Percentiles rank a stretch among this genome's conserved stretches.
Evolutionary conservation across 1,140 invertebrate genomes (phyloP).

Genomic region (Dinoponera quadriceps): DNA sequence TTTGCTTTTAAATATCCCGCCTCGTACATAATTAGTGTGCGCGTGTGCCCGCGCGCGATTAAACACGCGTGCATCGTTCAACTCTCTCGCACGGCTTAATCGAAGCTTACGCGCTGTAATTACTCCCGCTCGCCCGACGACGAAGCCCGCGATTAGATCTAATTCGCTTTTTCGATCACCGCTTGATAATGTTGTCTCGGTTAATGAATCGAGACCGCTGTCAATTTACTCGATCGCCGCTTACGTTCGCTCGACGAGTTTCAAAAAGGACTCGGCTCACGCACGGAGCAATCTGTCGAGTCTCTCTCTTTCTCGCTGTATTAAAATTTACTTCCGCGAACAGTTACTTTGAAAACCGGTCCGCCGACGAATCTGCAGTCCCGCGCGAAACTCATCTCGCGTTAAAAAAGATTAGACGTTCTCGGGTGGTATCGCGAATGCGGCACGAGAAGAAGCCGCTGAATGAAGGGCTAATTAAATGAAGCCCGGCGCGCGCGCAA

Average conservation of each 20-base stretch:
- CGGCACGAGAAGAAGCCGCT: background rate
- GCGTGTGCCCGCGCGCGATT: background rate
- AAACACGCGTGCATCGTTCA: background rate
- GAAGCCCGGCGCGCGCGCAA: background rate
- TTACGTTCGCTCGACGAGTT: too few relatives aligned
- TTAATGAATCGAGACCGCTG: too few relatives aligned
- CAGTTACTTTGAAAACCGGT: background rate
- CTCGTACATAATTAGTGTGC: background rate
- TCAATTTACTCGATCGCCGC: too few relatives aligned
- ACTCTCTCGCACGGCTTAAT: background rate
- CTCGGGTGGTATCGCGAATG: background rate
- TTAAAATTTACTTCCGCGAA: too few relatives aligned
- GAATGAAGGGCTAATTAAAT: conserved; percentile 7
- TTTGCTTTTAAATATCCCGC: background rate
- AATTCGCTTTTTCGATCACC: background rate
- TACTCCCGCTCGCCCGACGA: background rate
- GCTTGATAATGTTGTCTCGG: background rate
- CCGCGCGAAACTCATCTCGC: background rate
- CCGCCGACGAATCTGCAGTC: too few relatives aligned
- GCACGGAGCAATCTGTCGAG: too few relatives aligned
- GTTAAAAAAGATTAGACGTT: background rate
- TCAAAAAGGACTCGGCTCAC: too few relatives aligned
- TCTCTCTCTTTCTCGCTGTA: too few relatives aligned
- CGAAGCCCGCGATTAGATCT: background rate
- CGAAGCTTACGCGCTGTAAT: background rate